A percentile compares a stretch with the other conserved stretches of the same genome.
Conservation (phyloP, 2,888 invertebrate genomes). For the Bibio marci region DNA sequence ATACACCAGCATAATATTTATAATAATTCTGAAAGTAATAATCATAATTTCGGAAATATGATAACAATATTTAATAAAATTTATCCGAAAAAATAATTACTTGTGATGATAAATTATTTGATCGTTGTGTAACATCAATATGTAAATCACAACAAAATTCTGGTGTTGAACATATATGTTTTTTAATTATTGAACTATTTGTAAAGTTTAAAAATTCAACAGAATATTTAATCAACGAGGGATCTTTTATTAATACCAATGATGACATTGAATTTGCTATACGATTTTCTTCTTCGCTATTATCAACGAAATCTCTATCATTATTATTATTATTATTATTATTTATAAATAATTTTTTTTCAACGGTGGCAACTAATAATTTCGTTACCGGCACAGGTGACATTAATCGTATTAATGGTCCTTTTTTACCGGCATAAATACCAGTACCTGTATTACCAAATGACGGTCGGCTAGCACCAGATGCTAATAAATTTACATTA, state of each 20-base stretch:
- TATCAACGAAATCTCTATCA: no score
- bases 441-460: slow-evolving; percentile 41
- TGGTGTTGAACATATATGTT: no score
- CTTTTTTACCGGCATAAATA: slow-evolving; percentile 31
- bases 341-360: slow-evolving; percentile 14
- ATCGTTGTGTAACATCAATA: neutral
- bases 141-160: no score
- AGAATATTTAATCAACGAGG: no score
- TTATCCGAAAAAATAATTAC: neutral
- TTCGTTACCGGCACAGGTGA: slow-evolving; percentile 14
- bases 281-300: no score
- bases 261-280: no score
- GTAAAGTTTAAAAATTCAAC: no score
- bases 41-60: no score
- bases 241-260: no score
- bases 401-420: slow-evolving; percentile 20
- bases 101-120: neutral
- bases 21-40: slow-evolving; percentile 19
- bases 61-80: no score
- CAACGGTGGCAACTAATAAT: slow-evolving; percentile 19
- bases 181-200: no score
- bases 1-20: slow-evolving; percentile 29
- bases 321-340: no score
- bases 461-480: slow-evolving; percentile 38
- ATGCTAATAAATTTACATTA: slow-evolving; percentile 38